A percentile compares a stretch with the other conserved stretches of the same genome.
Evolutionary conservation across 2,797 vertebrate genomes (phyloP).

Genomic region (Ctenopoma multispine): DNA sequence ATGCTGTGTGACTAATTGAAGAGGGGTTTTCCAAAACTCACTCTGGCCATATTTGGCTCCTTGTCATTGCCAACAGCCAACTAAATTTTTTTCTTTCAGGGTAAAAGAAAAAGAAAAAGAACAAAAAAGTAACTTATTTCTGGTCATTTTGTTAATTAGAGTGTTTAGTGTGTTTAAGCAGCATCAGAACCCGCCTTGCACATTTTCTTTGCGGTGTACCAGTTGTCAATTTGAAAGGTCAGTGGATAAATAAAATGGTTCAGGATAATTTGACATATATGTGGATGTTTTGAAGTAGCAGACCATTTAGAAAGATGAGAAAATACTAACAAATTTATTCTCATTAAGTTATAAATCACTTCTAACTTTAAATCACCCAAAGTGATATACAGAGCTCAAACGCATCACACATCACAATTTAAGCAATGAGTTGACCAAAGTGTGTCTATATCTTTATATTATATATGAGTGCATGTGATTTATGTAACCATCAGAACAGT

Average conservation of each 20-base stretch:
- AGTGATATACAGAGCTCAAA: background rate
- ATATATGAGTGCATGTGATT: too few species aligned
- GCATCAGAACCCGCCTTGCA: background rate
- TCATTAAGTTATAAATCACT: slow-evolving; percentile 27
- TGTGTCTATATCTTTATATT: too few species aligned
- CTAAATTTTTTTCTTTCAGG: background rate
- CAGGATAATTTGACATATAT: background rate
- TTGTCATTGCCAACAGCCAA: slow-evolving; percentile 25
- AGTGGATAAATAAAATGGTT: slow-evolving; percentile 18
- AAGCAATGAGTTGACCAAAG: too few species aligned
- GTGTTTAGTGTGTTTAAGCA: background rate
- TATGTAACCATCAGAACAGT: too few species aligned
- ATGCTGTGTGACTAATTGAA: slow-evolving; percentile 59
- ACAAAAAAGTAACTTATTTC: background rate
- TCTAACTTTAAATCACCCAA: slow-evolving; percentile 14
- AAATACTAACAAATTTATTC: slow-evolving; percentile 29
- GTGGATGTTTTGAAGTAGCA: slow-evolving; percentile 27
- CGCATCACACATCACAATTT: too few species aligned
- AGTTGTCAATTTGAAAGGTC: too few species aligned
- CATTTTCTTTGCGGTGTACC: too few species aligned
- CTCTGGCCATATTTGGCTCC: slow-evolving; percentile 25
- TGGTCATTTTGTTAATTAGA: background rate
- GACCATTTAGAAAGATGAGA: background rate
- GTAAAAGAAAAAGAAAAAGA: slow-evolving; percentile 3
- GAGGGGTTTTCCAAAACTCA: slow-evolving; percentile 60